A percentile compares a stretch with the other conserved stretches of the same genome.
Conservation (phyloP, 2,797 vertebrate species). For the Peromyscus eremicus region DNA sequence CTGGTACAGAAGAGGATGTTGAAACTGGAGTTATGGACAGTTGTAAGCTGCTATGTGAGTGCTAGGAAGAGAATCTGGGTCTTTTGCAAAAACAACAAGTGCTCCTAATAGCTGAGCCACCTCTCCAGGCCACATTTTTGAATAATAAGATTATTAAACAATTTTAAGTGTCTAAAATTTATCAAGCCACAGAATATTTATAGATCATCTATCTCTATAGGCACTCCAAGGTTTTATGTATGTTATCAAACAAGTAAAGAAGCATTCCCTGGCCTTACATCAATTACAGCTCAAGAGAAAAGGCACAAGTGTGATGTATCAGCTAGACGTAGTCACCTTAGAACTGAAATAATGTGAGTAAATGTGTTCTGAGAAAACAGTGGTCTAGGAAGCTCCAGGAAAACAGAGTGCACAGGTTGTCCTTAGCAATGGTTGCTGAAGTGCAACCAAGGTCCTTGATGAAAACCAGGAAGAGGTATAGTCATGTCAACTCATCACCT, state of each 20-base stretch:
- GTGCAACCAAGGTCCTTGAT: not conserved
- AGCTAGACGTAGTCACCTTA: not conserved
- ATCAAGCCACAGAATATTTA: constrained; percentile 49
- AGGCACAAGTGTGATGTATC: not conserved
- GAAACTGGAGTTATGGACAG: not conserved
- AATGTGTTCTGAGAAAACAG: constrained; percentile 38
- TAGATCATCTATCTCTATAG: not conserved
- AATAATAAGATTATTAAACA: not conserved
- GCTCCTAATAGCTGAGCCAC: not conserved
- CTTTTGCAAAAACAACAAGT: not conserved
- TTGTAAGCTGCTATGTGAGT: not conserved
- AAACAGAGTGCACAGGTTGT: not conserved
- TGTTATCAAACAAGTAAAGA: constrained; percentile 47
- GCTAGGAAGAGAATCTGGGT: not conserved
- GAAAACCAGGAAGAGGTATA: not conserved
- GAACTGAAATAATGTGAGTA: constrained; percentile 34
- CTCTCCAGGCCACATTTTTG: not conserved
- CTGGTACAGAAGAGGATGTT: not conserved
- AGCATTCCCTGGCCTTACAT: not conserved
- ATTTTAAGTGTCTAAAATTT: not conserved
- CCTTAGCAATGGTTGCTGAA: constrained; percentile 2
- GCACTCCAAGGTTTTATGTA: not conserved
- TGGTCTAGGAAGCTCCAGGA: not conserved
- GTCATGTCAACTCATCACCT: not conserved
- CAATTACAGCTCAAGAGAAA: constrained; percentile 54